Percentiles rank a stretch among this genome's conserved stretches.
These are phyloP conservation scores for Agrochola circellaris DNA, from an alignment of 2,888 invertebrate genomes.

Conservation along the genomic window DNA sequence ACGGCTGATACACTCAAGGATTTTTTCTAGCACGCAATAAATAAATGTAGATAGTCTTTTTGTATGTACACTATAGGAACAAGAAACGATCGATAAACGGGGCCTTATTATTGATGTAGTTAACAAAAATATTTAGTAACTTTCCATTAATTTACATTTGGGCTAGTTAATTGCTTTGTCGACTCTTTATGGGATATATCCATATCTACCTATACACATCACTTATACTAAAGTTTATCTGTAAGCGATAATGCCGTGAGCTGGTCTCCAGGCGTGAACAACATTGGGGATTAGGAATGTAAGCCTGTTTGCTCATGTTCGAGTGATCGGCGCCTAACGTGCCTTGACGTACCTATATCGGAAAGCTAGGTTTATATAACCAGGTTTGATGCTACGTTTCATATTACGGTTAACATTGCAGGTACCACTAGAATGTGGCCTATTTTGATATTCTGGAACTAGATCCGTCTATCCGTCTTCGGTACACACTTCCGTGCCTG, in stretches of 20 bases:
- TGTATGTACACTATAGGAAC: not conserved
- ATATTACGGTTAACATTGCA: slow-evolving; percentile 14
- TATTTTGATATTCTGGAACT: slow-evolving; percentile 21
- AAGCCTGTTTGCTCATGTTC: slow-evolving; percentile 60
- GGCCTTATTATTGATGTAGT: not conserved
- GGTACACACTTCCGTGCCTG: slow-evolving; percentile 5
- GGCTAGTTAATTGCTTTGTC: not conserved
- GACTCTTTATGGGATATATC: not conserved
- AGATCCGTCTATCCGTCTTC: slow-evolving; percentile 18
- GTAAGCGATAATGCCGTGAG: slow-evolving; percentile 23
- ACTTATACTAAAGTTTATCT: slow-evolving; percentile 29
- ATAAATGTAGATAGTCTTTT: not conserved
- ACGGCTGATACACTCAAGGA: not conserved
- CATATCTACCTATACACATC: not conserved
- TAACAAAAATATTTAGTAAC: not conserved
- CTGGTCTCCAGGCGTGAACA: slow-evolving; percentile 47
- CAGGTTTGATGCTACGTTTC: slow-evolving; percentile 12
- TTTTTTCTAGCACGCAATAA: not conserved
- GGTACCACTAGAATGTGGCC: not conserved
- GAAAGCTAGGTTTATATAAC: slow-evolving; percentile 28
- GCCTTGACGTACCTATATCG: slow-evolving; percentile 39
- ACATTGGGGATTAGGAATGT: slow-evolving; percentile 57
- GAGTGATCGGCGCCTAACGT: slow-evolving; percentile 54
- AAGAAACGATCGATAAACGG: not conserved
- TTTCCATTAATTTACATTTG: not conserved